Evolutionary conservation across 2,888 invertebrate species (phyloP), one percentile per base, ranked within the genome.

Genomic region (Scelioninae gen. 2): DNA sequence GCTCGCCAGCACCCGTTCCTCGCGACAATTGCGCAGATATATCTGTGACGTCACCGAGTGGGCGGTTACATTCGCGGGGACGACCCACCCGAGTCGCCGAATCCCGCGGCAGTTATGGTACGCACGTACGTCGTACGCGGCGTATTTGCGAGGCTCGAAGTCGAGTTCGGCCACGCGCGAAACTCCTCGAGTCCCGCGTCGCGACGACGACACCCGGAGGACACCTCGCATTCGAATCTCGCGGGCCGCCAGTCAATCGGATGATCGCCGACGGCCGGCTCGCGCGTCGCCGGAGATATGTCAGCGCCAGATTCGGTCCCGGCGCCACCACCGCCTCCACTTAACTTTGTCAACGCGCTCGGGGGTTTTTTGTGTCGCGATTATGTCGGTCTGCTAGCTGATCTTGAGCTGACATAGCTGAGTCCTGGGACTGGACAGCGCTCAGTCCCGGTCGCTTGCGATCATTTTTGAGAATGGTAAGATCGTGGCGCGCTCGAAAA

Each of bases 11-110:
- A 76, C 76, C 76, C 77, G 74, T 76, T 74, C 70, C 63, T 37
- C 39, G 52, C 57, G 73, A 74, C 78, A 78, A 76, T 75, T 78
- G 79, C 79, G 79, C 78, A 78, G 79, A 80, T 77, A 79, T 78
- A 80, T 77, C 76, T 78, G 73, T 76, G 75, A 76, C 79, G 80
- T 75, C 77, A 78, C 77, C 55, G 67, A 71, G 78, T 79, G 82
- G 84, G 84, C 84, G 84, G 81, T 78, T 57, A 81, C 83, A 60
- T 76, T 77, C 55, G 74, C 68, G 76, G 77, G 79, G 74, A 80
- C 81, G 79, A 81, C 83, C 82, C 80, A 76, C 76, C 71, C 16
- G 50, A 22, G 75, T 41, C 7, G 48, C 9, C 39, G 35, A 76
- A 63, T 63, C 61, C 55, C 16, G n/a, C 45, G 15, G 13, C 73